These are phyloP conservation scores for Australoheros scitulus DNA, from an alignment of 2,113 vertebrate species.

Conservation along the genomic window DNA sequence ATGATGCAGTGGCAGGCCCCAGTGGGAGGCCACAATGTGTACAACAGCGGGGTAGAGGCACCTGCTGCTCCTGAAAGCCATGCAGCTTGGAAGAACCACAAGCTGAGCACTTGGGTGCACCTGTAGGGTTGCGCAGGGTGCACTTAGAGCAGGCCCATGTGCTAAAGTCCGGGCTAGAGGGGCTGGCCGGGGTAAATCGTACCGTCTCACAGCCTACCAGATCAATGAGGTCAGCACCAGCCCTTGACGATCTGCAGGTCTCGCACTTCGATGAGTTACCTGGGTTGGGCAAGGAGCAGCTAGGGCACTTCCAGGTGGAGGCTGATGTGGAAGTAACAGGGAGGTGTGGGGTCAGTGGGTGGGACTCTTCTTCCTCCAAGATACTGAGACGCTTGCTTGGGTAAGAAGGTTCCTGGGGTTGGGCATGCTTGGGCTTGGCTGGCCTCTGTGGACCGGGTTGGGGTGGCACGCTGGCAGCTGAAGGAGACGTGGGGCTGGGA, in stretches of 20 bases:
- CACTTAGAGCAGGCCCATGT: slow-evolving; percentile 96
- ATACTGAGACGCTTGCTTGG: slow-evolving; percentile 88
- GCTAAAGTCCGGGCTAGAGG: slow-evolving; percentile 95
- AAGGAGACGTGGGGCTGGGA: slow-evolving; percentile 78
- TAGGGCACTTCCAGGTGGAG: slow-evolving; percentile 85
- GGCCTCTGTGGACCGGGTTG: slow-evolving; percentile 65
- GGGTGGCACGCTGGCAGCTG: slow-evolving; percentile 57
- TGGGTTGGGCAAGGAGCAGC: slow-evolving; percentile 79
- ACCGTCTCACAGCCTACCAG: slow-evolving; percentile 87
- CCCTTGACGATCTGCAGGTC: slow-evolving; percentile 77
- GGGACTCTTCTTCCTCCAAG: slow-evolving; percentile 86
- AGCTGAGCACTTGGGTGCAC: slow-evolving; percentile 85
- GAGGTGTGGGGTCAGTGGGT: slow-evolving; percentile 53
- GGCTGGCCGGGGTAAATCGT: slow-evolving; percentile 90
- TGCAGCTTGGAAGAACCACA: slow-evolving; percentile 95
- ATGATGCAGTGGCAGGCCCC: slow-evolving; percentile 63
- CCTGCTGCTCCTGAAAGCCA: slow-evolving; percentile 88
- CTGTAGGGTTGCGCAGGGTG: slow-evolving; percentile 90
- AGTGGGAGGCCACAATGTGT: slow-evolving; percentile 73
- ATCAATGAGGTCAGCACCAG: slow-evolving; percentile 86
- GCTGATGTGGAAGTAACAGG: slow-evolving; percentile 38
- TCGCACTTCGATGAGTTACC: slow-evolving; percentile 76
- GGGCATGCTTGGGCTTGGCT: slow-evolving; percentile 78
- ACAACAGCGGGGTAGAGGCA: slow-evolving; percentile 72
- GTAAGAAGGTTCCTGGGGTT: slow-evolving; percentile 78